A percentile compares a stretch with the other conserved stretches of the same genome.
Conservation (phyloP, 2,888 invertebrate species). For the Ellobium chinense region DNA sequence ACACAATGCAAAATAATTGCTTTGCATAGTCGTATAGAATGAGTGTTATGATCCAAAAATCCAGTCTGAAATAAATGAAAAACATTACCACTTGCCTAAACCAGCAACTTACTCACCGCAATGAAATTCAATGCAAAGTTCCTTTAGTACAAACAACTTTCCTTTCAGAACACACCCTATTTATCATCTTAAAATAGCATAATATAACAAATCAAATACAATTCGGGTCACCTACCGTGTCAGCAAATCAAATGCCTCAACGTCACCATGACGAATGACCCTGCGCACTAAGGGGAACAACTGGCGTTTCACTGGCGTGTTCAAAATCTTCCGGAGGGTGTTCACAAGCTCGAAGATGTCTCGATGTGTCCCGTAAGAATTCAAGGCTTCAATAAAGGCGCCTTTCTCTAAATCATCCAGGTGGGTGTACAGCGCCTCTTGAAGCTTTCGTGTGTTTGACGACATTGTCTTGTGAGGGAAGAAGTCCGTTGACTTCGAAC, state of each 20-base stretch:
- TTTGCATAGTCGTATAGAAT: too few species aligned
- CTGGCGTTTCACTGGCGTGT: conserved; percentile 71
- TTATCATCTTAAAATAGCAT: not conserved
- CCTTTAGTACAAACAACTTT: too few species aligned
- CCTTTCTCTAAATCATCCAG: conserved; percentile 66
- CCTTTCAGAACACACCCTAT: not conserved
- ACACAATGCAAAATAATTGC: too few species aligned
- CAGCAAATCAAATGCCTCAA: conserved; percentile 64
- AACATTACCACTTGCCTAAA: too few species aligned
- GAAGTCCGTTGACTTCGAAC: conserved; percentile 30
- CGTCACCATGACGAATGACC: conserved; percentile 66
- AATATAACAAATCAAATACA: not conserved
- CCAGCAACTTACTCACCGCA: too few species aligned
- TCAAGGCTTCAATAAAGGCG: conserved; percentile 68
- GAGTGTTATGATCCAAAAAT: too few species aligned
- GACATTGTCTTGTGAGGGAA: conserved; percentile 56
- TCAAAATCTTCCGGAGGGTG: conserved; percentile 64
- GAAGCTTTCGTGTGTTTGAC: conserved; percentile 64
- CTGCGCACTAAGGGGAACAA: conserved; percentile 64
- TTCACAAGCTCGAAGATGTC: conserved; percentile 69
- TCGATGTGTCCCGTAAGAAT: conserved; percentile 64
- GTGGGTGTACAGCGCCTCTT: conserved; percentile 67
- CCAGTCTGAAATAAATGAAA: too few species aligned
- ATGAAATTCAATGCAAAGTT: too few species aligned
- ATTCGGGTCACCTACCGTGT: conserved; percentile 30